Base-by-base conservation (phyloP, 2,888 invertebrate species). In the Papilio elwesi region DNA sequence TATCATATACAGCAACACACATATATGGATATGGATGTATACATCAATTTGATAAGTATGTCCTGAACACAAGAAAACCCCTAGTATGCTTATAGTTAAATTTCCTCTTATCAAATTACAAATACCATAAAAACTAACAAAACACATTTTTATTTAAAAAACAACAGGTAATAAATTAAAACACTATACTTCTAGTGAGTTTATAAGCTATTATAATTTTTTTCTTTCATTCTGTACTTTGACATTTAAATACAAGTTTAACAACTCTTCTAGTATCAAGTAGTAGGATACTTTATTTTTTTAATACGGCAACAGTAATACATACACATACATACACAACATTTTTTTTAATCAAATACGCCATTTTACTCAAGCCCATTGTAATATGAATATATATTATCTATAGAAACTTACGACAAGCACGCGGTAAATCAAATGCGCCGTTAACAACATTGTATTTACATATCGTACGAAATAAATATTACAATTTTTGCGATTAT, bases 161-260 rank as follows among this genome's bases (percentile, higher is more conserved):
- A 12, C 16, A 26, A 48, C 0, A 48, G 48, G 13, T 47, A 16
- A 16, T 47, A 48, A 16, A 49, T 36, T 48, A 49, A 65, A 65
- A 36, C 10, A n/a, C 26, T 65, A 48, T 13, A 67, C n/a, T 38
- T 65, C 26, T 12, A 51, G 51, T 51, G 38, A 51, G 43, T 53
- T 43, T 48, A 43, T 63, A 59, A 73, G 43, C n/a, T 49, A 48
- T 66, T 53, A 57, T n/a, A 9, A 15, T 47, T 16, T 62, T 66
- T 73, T 55, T 13, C 48, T 53, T 65, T 26, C 51, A 12, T 65
- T 59, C 51, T 43, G 38, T 70, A 52, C 62, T 70, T 70, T 74
- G 73, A 74, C 73, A 74, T 74, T 74, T 74, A 74, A 74, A 73
- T 73, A 68, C 73, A 16, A 70, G 73, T 74, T 74, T 67, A 52